phyloP scores from a whole-genome alignment of 2,113 vertebrate genomes.

The Prietella phreatophila region DNA sequence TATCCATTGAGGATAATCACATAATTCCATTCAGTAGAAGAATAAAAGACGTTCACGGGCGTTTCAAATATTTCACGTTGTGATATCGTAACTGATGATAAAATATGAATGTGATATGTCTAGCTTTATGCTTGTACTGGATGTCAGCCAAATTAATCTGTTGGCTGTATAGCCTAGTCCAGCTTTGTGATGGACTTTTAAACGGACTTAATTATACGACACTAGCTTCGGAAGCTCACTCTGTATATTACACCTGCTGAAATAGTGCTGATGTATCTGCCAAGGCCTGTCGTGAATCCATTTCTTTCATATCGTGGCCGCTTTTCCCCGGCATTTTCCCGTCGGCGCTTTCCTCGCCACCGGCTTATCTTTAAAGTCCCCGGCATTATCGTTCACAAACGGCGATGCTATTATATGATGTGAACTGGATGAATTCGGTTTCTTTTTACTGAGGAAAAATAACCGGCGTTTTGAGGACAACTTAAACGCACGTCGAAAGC shows the following conservation, averaged over 20 bases:
- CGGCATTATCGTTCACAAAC: constrained; percentile 18
- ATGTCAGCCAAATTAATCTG: neutral
- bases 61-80: too few relatives aligned
- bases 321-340: constrained; percentile 24
- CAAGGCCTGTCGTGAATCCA: constrained; percentile 3
- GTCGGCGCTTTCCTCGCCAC: neutral
- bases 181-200: neutral
- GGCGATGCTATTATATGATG: constrained; percentile 30
- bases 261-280: constrained; percentile 29
- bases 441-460: neutral
- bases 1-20: neutral
- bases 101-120: neutral
- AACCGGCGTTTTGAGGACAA: neutral
- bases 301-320: constrained; percentile 23
- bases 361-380: constrained; percentile 28
- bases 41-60: too few relatives aligned
- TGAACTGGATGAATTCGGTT: neutral
- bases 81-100: neutral
- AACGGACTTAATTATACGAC: constrained; percentile 6
- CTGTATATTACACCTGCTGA: neutral
- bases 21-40: neutral
- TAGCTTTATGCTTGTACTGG: neutral
- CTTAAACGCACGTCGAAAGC: too few relatives aligned
- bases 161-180: neutral
- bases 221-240: neutral